phyloP scores from a whole-genome alignment of 2,113 vertebrate genomes.

The Indicator maculatus region DNA sequence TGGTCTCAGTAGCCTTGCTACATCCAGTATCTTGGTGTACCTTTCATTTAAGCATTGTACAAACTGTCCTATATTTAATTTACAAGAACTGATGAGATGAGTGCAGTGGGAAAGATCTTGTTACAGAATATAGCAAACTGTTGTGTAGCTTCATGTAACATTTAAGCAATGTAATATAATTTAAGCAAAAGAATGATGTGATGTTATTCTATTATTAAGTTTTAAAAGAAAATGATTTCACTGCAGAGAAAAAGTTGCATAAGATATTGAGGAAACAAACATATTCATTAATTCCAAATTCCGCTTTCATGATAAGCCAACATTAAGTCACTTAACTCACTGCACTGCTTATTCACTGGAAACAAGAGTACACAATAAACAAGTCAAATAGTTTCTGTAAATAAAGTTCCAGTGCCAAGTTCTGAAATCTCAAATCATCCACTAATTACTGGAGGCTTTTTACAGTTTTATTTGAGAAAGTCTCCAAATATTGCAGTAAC shows the following conservation, averaged over 20 bases:
- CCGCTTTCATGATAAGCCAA: background rate
- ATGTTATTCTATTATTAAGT: background rate
- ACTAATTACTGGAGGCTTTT: slow-evolving; percentile 35
- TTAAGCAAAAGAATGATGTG: background rate
- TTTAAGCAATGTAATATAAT: background rate
- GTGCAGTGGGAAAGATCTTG: background rate
- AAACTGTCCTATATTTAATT: background rate
- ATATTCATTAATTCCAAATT: background rate
- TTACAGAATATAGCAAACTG: background rate
- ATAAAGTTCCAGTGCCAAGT: slow-evolving; percentile 12
- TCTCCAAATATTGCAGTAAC: slow-evolving; percentile 29
- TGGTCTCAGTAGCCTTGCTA: background rate
- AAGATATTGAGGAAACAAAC: background rate
- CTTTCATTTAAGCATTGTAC: background rate
- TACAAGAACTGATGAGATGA: background rate
- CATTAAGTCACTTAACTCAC: background rate
- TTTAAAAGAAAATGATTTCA: slow-evolving; percentile 17
- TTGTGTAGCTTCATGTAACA: background rate
- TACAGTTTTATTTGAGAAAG: slow-evolving; percentile 10
- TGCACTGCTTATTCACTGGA: background rate
- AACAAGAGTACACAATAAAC: background rate
- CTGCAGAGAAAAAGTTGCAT: background rate
- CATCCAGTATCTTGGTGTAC: background rate
- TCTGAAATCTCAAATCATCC: background rate
- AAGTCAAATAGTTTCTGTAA: slow-evolving; percentile 4